phyloP scores from a whole-genome alignment of 1,140 invertebrate species.

The Tyrophagus putrescentiae region DNA sequence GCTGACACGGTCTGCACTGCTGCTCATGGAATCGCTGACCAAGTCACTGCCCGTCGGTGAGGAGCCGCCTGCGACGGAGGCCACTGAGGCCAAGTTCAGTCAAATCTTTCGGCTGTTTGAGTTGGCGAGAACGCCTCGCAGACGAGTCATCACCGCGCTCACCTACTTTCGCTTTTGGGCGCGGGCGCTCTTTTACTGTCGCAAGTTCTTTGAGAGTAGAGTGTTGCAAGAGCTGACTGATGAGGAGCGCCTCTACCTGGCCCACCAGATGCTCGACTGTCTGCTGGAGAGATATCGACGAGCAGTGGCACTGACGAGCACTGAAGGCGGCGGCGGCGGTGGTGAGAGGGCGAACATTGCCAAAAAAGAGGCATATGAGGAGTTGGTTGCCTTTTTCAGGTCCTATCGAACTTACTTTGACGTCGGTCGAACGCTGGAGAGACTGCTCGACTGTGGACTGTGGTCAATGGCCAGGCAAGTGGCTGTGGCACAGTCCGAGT shows the following conservation, averaged over 20 bases:
- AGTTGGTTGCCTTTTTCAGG: background rate
- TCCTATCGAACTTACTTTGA: slow-evolving; percentile 3
- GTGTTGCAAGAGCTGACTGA: background rate
- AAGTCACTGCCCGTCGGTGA: background rate
- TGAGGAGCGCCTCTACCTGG: background rate
- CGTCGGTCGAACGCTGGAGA: background rate
- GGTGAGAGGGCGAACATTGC: no score
- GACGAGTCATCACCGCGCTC: slow-evolving; percentile 9
- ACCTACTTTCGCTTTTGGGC: background rate
- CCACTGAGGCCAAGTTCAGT: background rate
- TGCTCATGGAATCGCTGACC: background rate
- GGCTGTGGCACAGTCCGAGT: background rate
- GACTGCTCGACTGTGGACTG: background rate
- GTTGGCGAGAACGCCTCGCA: background rate
- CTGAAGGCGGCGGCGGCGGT: background rate
- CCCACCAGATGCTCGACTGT: background rate
- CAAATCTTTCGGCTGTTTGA: slow-evolving; percentile 11
- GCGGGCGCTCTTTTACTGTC: background rate
- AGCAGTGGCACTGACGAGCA: background rate
- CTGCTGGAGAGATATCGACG: background rate
- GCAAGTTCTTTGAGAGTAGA: slow-evolving; percentile 4
- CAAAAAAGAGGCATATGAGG: background rate
- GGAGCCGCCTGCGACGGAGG: background rate
- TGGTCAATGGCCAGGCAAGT: background rate
- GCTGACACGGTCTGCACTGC: background rate